Base-by-base conservation (phyloP, 92 coral and sea anemone species). In the Scolanthus callimorphus region DNA sequence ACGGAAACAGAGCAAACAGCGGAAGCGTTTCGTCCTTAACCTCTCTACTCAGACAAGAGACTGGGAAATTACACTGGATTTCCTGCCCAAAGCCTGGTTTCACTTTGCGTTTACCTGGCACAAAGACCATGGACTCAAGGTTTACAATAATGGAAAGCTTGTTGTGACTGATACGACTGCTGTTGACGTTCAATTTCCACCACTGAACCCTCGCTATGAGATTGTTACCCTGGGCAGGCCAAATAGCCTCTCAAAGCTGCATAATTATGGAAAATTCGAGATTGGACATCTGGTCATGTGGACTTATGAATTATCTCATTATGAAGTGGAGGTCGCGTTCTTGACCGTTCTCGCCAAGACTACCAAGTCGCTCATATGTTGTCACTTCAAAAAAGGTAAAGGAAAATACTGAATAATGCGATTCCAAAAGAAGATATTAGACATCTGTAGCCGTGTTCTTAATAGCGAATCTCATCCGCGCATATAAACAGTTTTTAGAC, bases 201-300 rank as follows among this genome's bases (percentile, higher is more conserved):
- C 57, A 1, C 34, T 43, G 11, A 65, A 22, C 3, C 52, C 13
- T 3, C 22, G 34, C 17, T 47, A 52, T 10, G 60, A 39, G 27
- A 62, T 49, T 3, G 62, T 91, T 0, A 72, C 92, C 20, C 58
- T 94, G 13, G 99, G 96, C 27, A 64, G 72, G 57, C 88, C 88
- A 1, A 79, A 84, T 57, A 71, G 71, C 15, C 60, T 82, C 2
- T 11, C 17, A 0, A 43, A 56, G 31, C 23, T 87, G 31, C 49
- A 23, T 20, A 59, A 57, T 25, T 73, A 74, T 31, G 96, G 90
- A n/a, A 51, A 59, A 11, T 81, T 94, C 25, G 89, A 85, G 47
- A 84, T 94, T 19, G 96, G 85, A 4, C 99, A 94, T 57, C 60
- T 94, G 21, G 90, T 71, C 24, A 58, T 94, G 13, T 94, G 99